Base-by-base conservation (phyloP, 2,113 vertebrate species). In the Elgaria multicarinata region DNA sequence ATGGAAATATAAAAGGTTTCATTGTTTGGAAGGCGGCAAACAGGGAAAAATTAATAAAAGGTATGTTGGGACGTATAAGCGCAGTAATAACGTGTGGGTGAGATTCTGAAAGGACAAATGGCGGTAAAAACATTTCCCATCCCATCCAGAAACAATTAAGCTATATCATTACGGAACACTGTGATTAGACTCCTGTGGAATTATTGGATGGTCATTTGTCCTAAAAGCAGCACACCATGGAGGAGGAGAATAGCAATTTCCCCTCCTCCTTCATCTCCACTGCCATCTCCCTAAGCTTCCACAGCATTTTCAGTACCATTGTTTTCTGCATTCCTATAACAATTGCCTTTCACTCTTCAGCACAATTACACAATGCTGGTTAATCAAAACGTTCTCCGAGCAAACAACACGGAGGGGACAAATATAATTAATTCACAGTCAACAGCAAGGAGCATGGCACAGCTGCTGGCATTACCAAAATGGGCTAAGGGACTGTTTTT, bases 91-190 rank as follows among this genome's bases (percentile, higher is more conserved):
- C 86, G 80, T 89, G 53, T 87, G 16, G 95, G 78, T 80, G 86
- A 91, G 87, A 91, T 31, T 93, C 58, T 91, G 91, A 96, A 95
- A 92, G 94, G 89, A 92, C 64, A 93, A 93, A 92, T 77, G 69
- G 86, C 79, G 94, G 86, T 94, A 94, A 94, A 90, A 92, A 91
- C 95, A 64, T 62, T 33, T 72, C 86, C 87, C 62, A 28, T 86
- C 89, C 90, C 0, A 77, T 33, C 62, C 67, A 78, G 75, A 86
- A 93, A 80, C 86, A 92, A 91, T 90, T 94, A 93, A 92, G 46
- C 69, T 55, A 55, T 13, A 86, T 80, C 91, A 95, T 94, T 81
- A 75, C 87, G 69, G 94, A 94, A 91, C 69, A 80, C 86, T 85
- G 84, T 8, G 84, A 69, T 78, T 33, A 2, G 64, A 81, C 36